Conservation (phyloP, 2,888 invertebrate species). For the Leucania comma region DNA sequence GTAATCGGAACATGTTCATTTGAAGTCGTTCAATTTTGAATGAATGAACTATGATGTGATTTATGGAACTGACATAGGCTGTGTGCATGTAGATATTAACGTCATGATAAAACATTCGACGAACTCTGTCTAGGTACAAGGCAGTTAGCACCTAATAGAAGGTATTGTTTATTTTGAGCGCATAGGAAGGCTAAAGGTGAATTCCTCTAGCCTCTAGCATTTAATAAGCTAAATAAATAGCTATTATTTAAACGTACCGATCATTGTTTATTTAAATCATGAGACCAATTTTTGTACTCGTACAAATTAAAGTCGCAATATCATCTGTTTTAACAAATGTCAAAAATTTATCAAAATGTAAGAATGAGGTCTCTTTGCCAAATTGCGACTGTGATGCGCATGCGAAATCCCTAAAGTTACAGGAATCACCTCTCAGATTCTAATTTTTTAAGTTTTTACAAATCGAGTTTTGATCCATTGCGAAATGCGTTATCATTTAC, state of each 20-base stretch:
- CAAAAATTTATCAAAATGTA: too few relatives aligned
- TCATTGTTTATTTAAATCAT: background rate
- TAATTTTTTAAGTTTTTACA: background rate
- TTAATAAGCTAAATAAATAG: conserved; percentile 1
- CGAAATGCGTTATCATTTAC: background rate
- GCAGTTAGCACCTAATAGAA: conserved; percentile 1
- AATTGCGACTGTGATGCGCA: background rate
- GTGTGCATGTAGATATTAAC: background rate
- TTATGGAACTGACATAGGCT: conserved; percentile 6
- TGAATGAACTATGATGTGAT: conserved; percentile 7
- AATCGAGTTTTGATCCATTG: background rate
- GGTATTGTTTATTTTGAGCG: conserved; percentile 18
- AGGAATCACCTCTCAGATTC: background rate
- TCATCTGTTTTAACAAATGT: too few relatives aligned
- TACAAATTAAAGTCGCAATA: too few relatives aligned
- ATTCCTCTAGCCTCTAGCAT: conserved; percentile 22
- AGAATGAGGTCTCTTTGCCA: too few relatives aligned
- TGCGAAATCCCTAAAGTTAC: too few relatives aligned
- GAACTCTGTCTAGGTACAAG: conserved; percentile 11
- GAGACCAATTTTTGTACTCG: background rate
- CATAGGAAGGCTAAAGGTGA: conserved; percentile 44
- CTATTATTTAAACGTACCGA: conserved; percentile 3
- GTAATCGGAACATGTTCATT: background rate
- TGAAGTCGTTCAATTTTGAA: background rate
- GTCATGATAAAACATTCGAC: conserved; percentile 10